Conservation (phyloP, 2,797 vertebrate species). For the Ctenochaetus hawaiiensis region DNA sequence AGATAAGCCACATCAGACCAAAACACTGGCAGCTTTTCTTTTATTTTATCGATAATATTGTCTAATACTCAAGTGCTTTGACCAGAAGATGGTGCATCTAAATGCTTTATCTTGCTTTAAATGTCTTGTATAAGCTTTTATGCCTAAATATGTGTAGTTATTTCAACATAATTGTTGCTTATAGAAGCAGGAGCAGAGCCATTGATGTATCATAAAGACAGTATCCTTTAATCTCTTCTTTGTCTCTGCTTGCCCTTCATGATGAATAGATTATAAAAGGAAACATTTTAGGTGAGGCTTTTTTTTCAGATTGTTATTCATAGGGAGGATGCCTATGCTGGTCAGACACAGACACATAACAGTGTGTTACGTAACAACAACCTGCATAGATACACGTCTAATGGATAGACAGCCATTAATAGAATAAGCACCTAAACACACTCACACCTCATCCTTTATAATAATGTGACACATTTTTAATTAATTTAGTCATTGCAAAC, state of each 20-base stretch:
- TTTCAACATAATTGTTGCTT: not conserved
- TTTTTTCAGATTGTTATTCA: not conserved
- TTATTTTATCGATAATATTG: constrained; percentile 13
- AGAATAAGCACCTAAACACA: constrained; percentile 1
- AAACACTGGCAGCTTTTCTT: not conserved
- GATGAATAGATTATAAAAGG: not conserved
- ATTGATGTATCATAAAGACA: constrained; percentile 11
- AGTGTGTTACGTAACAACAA: not conserved
- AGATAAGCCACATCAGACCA: constrained; percentile 44
- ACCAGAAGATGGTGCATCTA: constrained; percentile 16
- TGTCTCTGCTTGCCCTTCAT: not conserved
- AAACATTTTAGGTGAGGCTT: not conserved
- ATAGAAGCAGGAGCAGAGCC: constrained; percentile 8
- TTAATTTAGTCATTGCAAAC: constrained; percentile 4
- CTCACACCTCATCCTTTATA: not conserved
- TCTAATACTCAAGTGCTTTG: constrained; percentile 28
- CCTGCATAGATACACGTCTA: not conserved
- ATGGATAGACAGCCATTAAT: too few relatives aligned
- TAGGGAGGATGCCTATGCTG: not conserved
- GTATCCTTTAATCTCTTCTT: not conserved
- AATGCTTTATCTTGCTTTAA: constrained; percentile 13
- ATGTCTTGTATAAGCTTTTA: constrained; percentile 15
- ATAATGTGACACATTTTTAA: not conserved
- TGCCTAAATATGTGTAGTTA: constrained; percentile 11
- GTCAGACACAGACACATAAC: not conserved